Evolutionary conservation across 92 coral and sea anemone genomes (phyloP).

Genomic region (Bergia sp.): DNA sequence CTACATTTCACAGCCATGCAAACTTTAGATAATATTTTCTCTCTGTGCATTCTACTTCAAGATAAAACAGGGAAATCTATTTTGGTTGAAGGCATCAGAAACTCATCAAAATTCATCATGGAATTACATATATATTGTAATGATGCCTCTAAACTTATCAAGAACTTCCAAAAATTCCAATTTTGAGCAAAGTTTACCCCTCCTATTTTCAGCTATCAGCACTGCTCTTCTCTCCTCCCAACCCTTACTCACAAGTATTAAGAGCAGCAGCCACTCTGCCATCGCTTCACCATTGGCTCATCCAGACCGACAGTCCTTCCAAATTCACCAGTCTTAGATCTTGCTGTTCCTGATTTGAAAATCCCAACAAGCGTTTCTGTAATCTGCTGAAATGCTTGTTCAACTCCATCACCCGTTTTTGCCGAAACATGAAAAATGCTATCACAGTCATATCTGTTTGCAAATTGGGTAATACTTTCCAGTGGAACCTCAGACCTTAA

Average conservation of each 20-base stretch:
- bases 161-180: background rate
- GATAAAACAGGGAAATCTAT: background rate
- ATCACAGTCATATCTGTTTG: slow-evolving; percentile 69
- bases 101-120: background rate
- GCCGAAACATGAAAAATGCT: slow-evolving; percentile 75
- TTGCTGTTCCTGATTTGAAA: slow-evolving; percentile 37
- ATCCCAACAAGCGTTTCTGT: slow-evolving; percentile 56
- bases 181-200: background rate
- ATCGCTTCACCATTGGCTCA: slow-evolving; percentile 62
- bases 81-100: background rate
- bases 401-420: slow-evolving; percentile 90
- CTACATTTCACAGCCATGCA: background rate
- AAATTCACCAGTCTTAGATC: slow-evolving; percentile 43
- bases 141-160: background rate
- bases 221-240: background rate
- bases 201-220: background rate
- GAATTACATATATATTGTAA: background rate
- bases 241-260: background rate
- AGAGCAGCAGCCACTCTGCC: slow-evolving; percentile 77
- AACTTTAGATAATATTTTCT: background rate
- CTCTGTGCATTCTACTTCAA: background rate
- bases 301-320: slow-evolving; percentile 56
- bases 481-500: slow-evolving; percentile 66
- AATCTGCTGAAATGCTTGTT: slow-evolving; percentile 61
- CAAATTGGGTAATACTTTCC: slow-evolving; percentile 74